phyloP scores from a whole-genome alignment of 2,888 invertebrate genomes.

The Parnassius orleans region DNA sequence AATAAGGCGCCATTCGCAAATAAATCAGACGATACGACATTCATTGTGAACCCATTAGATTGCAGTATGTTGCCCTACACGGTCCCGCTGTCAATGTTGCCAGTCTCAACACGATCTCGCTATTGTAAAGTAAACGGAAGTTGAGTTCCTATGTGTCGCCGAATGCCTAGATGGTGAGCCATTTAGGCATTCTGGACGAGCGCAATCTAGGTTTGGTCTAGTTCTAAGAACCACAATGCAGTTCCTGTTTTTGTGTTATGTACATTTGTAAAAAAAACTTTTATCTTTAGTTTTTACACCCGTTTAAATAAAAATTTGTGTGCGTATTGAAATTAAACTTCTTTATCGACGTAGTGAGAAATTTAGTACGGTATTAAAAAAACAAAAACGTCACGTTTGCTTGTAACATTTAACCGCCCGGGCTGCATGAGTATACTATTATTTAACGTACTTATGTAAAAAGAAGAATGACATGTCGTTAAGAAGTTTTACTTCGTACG shows the following conservation, averaged over 20 bases:
- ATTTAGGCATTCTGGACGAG: constrained; percentile 27
- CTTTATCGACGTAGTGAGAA: too few species aligned
- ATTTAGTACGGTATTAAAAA: too few species aligned
- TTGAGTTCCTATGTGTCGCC: constrained; percentile 27
- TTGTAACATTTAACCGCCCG: too few species aligned
- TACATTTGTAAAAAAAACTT: too few species aligned
- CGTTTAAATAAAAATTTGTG: too few species aligned
- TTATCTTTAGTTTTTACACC: too few species aligned
- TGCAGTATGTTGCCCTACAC: constrained; percentile 1
- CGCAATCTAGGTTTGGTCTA: constrained; percentile 22
- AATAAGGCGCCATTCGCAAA: not conserved
- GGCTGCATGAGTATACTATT: too few species aligned
- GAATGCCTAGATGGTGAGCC: constrained; percentile 20
- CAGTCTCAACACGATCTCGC: constrained; percentile 18
- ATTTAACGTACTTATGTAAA: too few species aligned
- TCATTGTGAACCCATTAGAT: not conserved
- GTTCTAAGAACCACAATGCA: constrained; percentile 26
- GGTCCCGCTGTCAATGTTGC: not conserved
- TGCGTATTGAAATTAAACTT: too few species aligned
- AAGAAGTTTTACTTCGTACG: too few species aligned
- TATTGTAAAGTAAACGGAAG: constrained; percentile 29
- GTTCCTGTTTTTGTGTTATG: constrained; percentile 4
- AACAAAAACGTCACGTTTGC: too few species aligned
- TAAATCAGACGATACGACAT: constrained; percentile 2
- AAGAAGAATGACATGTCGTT: too few species aligned